Evolutionary conservation across 2,888 invertebrate genomes (phyloP), one percentile per base, ranked within the genome.

Genomic region (Eilema griseolum): DNA sequence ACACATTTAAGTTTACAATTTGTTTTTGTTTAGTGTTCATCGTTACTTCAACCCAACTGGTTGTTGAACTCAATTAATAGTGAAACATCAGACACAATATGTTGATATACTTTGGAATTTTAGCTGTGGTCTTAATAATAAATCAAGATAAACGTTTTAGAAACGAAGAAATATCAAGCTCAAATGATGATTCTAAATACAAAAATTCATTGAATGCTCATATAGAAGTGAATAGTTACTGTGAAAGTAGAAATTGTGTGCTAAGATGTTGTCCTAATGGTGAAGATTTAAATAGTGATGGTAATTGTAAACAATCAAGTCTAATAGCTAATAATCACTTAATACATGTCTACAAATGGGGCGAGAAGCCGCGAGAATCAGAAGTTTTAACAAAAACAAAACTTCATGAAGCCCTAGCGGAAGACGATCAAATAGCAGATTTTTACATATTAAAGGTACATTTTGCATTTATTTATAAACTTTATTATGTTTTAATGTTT

Each of bases 211-310:
- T 52, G 14, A 31, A 61, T 56, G 52, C 52, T 8, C 11, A 33
- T 12, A 28, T 68, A 33, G 20, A 37, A 26, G 12, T 56, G 1
- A 52, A 23, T 4, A 57, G 57, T 12, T 33, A 68, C 5, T 41
- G 64, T 59, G 23, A 31, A 31, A 28, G 14, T 11, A 59, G 26
- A 24, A 37, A 28, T 16, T 69, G 64, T 69, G 37, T 64, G 14
- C 7, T 57, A 37, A 69, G 63, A 69, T 66, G 65, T 66, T 66
- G 65, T 28, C 31, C 16, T n/a, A 8, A 33, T n/a, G 56, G 62
- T 12, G 1, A 68, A 16, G 62, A 37, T 56, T 62, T 67, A 33
- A 33, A 63, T 28, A 37, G n/a, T 37, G 26, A 63, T 37, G 61
- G 26, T 7, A 28, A 5, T 28, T 68, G 68, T 66, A 16, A 28